Evolutionary conservation across 2,797 vertebrate species (phyloP), one percentile per base, ranked within the genome.

Genomic region (Pipistrellus kuhlii): DNA sequence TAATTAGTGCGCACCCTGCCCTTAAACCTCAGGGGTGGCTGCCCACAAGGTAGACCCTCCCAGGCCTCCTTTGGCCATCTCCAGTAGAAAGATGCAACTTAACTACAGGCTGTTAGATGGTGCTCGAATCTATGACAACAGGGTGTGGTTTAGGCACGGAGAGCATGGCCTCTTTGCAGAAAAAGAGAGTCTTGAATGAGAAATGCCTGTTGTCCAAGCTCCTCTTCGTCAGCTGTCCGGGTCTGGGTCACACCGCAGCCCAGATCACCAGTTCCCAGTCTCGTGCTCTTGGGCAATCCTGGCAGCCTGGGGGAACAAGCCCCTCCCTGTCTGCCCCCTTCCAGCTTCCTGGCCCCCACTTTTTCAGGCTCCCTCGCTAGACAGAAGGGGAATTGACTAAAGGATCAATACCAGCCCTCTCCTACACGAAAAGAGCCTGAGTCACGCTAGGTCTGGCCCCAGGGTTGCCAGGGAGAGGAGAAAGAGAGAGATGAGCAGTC

Each of bases 141-240:
- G 18, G 86, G 14, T 57, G 82, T 68, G 72, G 53, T 78, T 51
- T 73, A 32, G 32, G 14, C 14, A 1, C 35, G 71, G 25, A 77
- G 55, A 18, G 41, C 57, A 68, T 80, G 48, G 44, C 48, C 21
- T 44, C 35, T 91, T 92, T 53, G 68, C 0, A 77, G 44, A 69
- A 92, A 68, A 92, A 21, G 73, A 80, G 32, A 84, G n/a, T 51
- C 78, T 88, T 88, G 27, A 81, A 46, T 78, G 38, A 93, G 82
- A 81, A 75, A 93, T 41, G 38, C 15, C 66, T 25, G 1, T 32
- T n/a, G 27, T 80, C 88, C 75, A 94, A 62, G 81, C 17, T 77
- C 72, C n/a, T 84, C 64, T 90, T 90, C 71, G 25, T 3, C 57
- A 51, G 27, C 27, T 59, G 68, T 44, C 51, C 78, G 21, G 27